These are phyloP conservation scores for Rhynchophorus ferrugineus DNA, from an alignment of 1,140 invertebrate species.

Conservation along the genomic window DNA sequence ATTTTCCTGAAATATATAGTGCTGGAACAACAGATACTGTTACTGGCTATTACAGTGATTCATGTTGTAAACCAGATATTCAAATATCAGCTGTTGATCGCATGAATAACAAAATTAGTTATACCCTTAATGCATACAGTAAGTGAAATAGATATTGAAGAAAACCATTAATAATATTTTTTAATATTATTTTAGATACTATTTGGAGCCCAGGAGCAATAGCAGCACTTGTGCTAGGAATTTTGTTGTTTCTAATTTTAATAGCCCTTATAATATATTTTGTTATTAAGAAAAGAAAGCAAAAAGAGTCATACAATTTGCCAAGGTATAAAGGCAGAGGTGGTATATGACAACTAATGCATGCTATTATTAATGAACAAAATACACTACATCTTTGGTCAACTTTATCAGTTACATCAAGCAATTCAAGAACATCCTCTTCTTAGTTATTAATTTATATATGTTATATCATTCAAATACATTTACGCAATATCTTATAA, in stretches of 20 bases:
- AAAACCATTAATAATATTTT: constrained; percentile 17
- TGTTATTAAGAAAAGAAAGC: constrained; percentile 30
- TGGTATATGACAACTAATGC: constrained; percentile 25
- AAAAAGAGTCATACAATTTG: constrained; percentile 37
- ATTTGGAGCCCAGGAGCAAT: constrained; percentile 40
- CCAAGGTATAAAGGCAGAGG: constrained; percentile 37
- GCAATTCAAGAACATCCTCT: constrained; percentile 31
- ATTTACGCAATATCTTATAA: not conserved
- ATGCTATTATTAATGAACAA: constrained; percentile 22
- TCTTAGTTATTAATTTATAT: constrained; percentile 3
- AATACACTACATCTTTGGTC: constrained; percentile 12
- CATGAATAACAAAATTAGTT: constrained; percentile 37
- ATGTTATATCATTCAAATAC: not conserved
- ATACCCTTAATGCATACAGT: constrained; percentile 43
- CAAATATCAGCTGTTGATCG: constrained; percentile 43
- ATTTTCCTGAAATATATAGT: constrained; percentile 38
- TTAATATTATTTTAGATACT: constrained; percentile 26
- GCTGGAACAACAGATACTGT: constrained; percentile 43
- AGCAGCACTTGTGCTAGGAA: constrained; percentile 42
- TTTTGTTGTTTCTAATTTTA: constrained; percentile 41
- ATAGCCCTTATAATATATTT: constrained; percentile 34
- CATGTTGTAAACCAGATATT: constrained; percentile 43
- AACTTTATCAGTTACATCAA: constrained; percentile 4
- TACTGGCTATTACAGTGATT: constrained; percentile 43
- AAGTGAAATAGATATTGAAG: constrained; percentile 22